Percentiles rank a stretch among this genome's conserved stretches.
Evolutionary conservation across 2,888 invertebrate species (phyloP).

Genomic region (Synanthedon vespiformis): DNA sequence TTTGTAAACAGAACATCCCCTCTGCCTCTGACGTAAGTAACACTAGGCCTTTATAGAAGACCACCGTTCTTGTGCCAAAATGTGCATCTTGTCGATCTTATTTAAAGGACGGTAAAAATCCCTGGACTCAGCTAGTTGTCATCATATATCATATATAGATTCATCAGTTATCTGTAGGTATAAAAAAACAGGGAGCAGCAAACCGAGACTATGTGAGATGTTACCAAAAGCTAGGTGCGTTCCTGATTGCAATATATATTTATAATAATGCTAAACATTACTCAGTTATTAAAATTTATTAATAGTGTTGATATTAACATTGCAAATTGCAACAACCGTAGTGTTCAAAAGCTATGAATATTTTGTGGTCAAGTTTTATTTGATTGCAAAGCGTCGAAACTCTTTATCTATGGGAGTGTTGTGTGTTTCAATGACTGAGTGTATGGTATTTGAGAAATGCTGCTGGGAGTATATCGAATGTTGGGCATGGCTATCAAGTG

Average conservation of each 20-base stretch:
- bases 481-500: conserved; percentile 49
- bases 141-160: no score
- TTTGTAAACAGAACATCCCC: background rate
- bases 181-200: conserved; percentile 1
- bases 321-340: background rate
- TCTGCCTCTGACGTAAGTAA: background rate
- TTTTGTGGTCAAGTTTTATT: background rate
- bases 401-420: background rate
- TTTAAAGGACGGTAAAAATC: no score
- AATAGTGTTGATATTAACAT: background rate
- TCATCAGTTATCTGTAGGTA: no score
- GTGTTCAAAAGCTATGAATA: background rate
- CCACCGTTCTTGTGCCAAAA: no score
- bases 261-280: conserved; percentile 2
- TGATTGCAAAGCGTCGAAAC: no score
- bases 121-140: no score
- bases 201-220: conserved; percentile 7
- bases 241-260: background rate
- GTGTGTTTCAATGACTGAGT: conserved; percentile 35
- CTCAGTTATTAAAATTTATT: background rate
- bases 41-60: conserved; percentile 6
- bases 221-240: conserved; percentile 4
- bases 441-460: conserved; percentile 44
- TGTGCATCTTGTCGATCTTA: no score
- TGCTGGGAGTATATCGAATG: conserved; percentile 53